These are phyloP conservation scores for Nebria brevicollis DNA, from an alignment of 2,888 invertebrate species.

Conservation along the genomic window DNA sequence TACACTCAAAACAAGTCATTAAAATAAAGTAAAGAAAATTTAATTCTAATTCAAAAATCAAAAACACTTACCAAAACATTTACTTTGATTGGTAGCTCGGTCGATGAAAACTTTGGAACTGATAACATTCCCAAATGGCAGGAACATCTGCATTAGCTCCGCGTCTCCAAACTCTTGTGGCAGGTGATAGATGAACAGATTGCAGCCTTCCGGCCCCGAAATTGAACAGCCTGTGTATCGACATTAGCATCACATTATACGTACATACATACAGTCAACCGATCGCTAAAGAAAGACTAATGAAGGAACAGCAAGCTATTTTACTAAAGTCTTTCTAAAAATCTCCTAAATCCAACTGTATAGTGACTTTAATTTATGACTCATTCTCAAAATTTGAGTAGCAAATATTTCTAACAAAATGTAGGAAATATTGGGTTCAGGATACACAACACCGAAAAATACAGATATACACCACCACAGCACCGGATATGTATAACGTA, in stretches of 20 bases:
- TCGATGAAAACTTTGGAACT: slow-evolving; percentile 99
- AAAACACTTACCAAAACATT: slow-evolving; percentile 94
- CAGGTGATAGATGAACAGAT: slow-evolving; percentile 99
- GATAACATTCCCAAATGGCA: slow-evolving; percentile 99
- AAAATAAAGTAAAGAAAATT: no score
- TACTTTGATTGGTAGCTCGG: slow-evolving; percentile 99
- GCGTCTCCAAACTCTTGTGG: slow-evolving; percentile 99
- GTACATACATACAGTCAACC: neutral
- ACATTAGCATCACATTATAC: neutral
- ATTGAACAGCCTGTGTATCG: slow-evolving; percentile 84
- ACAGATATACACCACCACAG: slow-evolving; percentile 45
- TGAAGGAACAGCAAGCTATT: neutral
- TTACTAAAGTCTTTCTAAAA: neutral
- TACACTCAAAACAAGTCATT: neutral
- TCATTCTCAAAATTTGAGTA: neutral
- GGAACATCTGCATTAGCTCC: slow-evolving; percentile 99
- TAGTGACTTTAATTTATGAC: neutral
- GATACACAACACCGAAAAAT: slow-evolving; percentile 40
- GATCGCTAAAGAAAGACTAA: neutral
- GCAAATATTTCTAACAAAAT: neutral
- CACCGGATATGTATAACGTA: slow-evolving; percentile 43
- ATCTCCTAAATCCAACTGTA: neutral
- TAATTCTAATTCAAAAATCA: neutral
- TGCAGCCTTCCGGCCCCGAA: slow-evolving; percentile 99
- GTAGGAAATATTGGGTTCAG: neutral